A percentile compares a stretch with the other conserved stretches of the same genome.
Evolutionary conservation across 2,113 vertebrate species (phyloP).

Genomic region (Circaetus cinerascens): DNA sequence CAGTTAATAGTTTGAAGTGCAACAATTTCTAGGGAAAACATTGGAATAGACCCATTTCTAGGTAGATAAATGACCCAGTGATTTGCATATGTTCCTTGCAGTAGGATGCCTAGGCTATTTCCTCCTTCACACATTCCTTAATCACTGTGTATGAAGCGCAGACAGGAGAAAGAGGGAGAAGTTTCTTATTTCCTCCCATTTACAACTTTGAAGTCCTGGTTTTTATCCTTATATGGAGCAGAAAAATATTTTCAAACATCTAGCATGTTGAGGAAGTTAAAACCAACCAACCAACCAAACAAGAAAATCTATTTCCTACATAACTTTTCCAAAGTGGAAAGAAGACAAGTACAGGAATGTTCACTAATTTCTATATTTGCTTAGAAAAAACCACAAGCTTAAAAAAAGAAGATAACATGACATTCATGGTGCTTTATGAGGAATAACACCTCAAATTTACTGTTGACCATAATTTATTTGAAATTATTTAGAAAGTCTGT

Average conservation of each 20-base stretch:
- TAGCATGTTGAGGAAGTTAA: not conserved
- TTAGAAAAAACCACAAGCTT: not conserved
- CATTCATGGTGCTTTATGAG: not conserved
- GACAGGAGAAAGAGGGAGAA: not conserved
- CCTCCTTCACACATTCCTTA: not conserved
- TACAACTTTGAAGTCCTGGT: not conserved
- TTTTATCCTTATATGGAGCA: not conserved
- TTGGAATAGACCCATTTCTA: not conserved
- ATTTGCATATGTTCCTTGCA: not conserved
- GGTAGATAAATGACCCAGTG: not conserved
- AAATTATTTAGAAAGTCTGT: not conserved
- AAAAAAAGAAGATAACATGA: rapidly evolving
- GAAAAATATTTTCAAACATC: not conserved
- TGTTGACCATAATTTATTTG: not conserved
- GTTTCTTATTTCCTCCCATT: not conserved
- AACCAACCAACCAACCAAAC: not conserved
- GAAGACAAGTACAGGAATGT: not conserved
- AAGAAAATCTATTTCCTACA: not conserved
- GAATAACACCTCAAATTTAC: not conserved
- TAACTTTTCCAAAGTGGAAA: not conserved
- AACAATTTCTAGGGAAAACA: not conserved
- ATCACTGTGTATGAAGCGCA: not conserved
- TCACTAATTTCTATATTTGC: not conserved
- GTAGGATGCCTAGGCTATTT: not conserved
- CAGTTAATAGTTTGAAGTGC: not conserved